A percentile compares a stretch with the other conserved stretches of the same genome.
phyloP scores from a whole-genome alignment of 2,888 invertebrate species.

The Rhagonycha fulva region DNA sequence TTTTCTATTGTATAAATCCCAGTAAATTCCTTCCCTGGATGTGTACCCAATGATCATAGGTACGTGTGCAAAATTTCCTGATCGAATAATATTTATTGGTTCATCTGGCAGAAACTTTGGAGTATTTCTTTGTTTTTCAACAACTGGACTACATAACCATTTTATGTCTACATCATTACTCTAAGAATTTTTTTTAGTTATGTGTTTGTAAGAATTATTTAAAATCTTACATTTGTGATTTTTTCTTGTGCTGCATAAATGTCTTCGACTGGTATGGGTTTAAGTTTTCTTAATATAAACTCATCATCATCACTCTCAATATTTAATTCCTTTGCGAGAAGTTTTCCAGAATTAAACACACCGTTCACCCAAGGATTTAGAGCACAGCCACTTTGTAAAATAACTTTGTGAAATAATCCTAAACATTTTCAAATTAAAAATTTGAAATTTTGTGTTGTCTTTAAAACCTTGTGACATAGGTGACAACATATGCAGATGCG shows the following conservation, averaged over 20 bases:
- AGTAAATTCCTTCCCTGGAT: slow-evolving; percentile 23
- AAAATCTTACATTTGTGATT: slow-evolving; percentile 28
- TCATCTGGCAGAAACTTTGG: slow-evolving; percentile 40
- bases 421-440: slow-evolving; percentile 6
- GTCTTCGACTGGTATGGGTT: slow-evolving; percentile 19
- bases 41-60: slow-evolving; percentile 31
- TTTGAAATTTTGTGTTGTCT: not conserved
- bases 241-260: slow-evolving; percentile 28
- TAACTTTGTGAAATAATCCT: slow-evolving; percentile 48
- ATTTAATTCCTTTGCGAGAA: slow-evolving; percentile 7
- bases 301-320: slow-evolving; percentile 40
- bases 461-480: slow-evolving; percentile 53
- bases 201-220: not conserved
- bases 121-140: slow-evolving; percentile 35
- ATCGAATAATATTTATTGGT: slow-evolving; percentile 44
- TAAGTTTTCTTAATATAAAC: slow-evolving; percentile 50
- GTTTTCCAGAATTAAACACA: slow-evolving; percentile 1
- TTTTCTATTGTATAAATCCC: slow-evolving; percentile 15
- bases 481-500: slow-evolving; percentile 57
- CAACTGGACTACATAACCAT: slow-evolving; percentile 29
- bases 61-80: slow-evolving; percentile 37
- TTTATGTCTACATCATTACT: slow-evolving; percentile 6
- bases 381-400: slow-evolving; percentile 47
- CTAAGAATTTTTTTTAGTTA: not conserved
- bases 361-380: slow-evolving; percentile 42